Evolutionary conservation across 1,140 invertebrate genomes (phyloP), one percentile per base, ranked within the genome.

Genomic region (Euwallacea similis): DNA sequence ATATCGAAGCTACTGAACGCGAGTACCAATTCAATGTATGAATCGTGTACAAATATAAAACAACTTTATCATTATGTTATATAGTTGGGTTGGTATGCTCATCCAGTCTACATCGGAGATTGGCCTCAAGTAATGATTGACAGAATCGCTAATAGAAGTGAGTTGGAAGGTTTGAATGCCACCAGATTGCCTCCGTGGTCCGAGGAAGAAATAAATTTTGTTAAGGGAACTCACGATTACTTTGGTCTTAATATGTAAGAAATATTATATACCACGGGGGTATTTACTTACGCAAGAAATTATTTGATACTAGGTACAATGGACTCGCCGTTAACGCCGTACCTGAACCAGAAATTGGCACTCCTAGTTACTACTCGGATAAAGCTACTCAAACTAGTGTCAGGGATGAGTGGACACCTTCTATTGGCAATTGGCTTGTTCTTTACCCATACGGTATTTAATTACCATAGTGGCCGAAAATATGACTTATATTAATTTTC

Each of bases 161-260:
- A 72, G 61, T 75, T 75, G 0, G 85, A 87, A 75, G 83, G 84
- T 63, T 85, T 80, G 6, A 68, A 73, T 0, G 78, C 79, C 44
- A 90, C 89, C 6, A 83, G 88, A 46, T 79, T 90, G 33, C 87
- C 87, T 0, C 83, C n/a, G 86, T 91, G 64, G 87, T 86, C 80
- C 84, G 84, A 0, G 55, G 78, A 61, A 68, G 82, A 44, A 81
- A 89, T 78, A 3, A 55, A 73, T 42, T 58, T 73, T 13, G 72
- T 80, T 15, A 73, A 65, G 68, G 86, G 86, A n/a, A 84, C 85
- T 7, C 82, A 82, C 4, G 86, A 87, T 74, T 85, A 84, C 75
- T 80, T 87, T 13, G 60, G 85, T n/a, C 50, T 70, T 3, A 70
- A 70, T 43, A 55, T 55, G 68, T 70, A 70, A 63, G 59, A 16